A percentile compares a stretch with the other conserved stretches of the same genome.
Conservation (phyloP, 1,140 invertebrate species). For the Sycobia sp. region DNA sequence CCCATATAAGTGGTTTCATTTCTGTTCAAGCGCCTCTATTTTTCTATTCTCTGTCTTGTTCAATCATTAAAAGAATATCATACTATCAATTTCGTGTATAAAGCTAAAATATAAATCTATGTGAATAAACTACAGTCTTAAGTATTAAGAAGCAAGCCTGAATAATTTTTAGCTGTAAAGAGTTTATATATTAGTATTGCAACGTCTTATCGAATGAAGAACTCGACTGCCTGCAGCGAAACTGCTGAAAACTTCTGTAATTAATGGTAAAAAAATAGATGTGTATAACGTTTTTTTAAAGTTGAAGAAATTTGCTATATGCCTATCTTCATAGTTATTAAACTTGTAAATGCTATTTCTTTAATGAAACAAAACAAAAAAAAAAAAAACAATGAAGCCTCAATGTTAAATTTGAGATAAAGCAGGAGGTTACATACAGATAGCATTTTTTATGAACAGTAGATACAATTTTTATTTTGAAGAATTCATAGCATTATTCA, state of each 20-base stretch:
- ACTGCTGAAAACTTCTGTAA: not conserved
- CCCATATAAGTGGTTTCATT: not conserved
- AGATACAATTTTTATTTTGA: no score
- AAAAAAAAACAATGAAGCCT: no score
- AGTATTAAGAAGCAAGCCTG: not conserved
- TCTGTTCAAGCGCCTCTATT: constrained; percentile 1
- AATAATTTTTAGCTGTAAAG: constrained; percentile 12
- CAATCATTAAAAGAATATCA: not conserved
- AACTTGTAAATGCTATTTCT: not conserved
- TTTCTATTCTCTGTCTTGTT: not conserved
- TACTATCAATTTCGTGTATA: constrained; percentile 21
- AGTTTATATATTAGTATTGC: constrained; percentile 5
- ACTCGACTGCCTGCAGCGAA: not conserved
- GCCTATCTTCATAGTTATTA: not conserved
- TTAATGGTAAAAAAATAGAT: not conserved
- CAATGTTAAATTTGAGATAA: no score
- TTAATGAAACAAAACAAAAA: not conserved
- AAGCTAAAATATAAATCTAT: constrained; percentile 26
- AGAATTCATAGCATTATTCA: no score
- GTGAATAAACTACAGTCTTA: constrained; percentile 22
- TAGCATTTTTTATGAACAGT: no score
- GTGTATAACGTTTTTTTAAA: not conserved
- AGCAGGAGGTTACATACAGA: no score
- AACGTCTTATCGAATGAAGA: not conserved
- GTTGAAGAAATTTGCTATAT: not conserved